phyloP scores from a whole-genome alignment of 1,140 invertebrate genomes.

The Ctenoplectra terminalis region DNA sequence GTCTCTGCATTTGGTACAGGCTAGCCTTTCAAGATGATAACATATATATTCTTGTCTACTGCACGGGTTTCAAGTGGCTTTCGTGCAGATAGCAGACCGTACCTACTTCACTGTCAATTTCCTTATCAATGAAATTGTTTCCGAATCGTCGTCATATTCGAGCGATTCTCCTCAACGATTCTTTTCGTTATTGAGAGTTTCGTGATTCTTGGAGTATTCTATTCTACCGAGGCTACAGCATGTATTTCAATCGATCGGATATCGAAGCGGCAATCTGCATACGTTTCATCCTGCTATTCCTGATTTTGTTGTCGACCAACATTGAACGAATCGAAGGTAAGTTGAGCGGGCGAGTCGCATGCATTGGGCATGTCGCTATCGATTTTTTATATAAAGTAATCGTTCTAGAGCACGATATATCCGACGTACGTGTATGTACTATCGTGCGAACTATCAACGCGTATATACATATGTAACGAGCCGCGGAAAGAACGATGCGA shows the following conservation, averaged over 20 bases:
- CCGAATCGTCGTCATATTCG: neutral
- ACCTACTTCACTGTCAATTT: neutral
- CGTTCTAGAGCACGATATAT: neutral
- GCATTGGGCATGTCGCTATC: neutral
- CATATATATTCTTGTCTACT: neutral
- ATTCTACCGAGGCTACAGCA: constrained; percentile 19
- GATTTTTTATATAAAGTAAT: neutral
- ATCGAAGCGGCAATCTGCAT: constrained; percentile 35
- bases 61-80: neutral
- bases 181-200: neutral
- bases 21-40: constrained; percentile 11
- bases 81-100: neutral
- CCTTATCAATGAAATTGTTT: constrained; percentile 37
- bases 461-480: neutral
- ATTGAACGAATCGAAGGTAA: constrained; percentile 54
- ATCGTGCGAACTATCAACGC: neutral
- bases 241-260: constrained; percentile 41
- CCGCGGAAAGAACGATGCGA: no score
- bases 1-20: neutral
- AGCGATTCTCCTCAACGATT: neutral
- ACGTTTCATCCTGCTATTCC: constrained; percentile 29
- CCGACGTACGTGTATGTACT: neutral
- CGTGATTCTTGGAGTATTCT: neutral
- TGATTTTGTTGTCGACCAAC: constrained; percentile 39
- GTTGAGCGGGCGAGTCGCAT: neutral